Conservation (phyloP, 2,113 vertebrate species). For the Indicator maculatus region DNA sequence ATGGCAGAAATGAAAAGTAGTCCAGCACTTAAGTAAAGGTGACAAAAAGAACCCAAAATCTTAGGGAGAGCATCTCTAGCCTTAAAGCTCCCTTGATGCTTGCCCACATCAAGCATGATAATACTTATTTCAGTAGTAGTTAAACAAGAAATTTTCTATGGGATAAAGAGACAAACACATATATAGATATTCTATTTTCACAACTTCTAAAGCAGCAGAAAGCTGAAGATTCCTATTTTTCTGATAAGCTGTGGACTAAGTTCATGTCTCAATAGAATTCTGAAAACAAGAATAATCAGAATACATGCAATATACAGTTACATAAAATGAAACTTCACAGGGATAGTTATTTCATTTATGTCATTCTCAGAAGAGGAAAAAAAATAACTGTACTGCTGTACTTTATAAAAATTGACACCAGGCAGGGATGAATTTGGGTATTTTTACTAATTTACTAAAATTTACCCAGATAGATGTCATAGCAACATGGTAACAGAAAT, state of each 20-base stretch:
- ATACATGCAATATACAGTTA: background rate
- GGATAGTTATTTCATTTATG: background rate
- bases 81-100: background rate
- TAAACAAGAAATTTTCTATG: slow-evolving; percentile 61
- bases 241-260: slow-evolving; percentile 43
- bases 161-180: slow-evolving; percentile 39
- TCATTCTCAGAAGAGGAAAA: background rate
- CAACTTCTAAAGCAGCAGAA: slow-evolving; percentile 55
- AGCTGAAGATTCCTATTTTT: slow-evolving; percentile 49
- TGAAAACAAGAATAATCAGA: background rate
- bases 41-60: slow-evolving; percentile 28
- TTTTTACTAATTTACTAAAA: background rate
- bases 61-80: background rate
- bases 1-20: slow-evolving; percentile 18
- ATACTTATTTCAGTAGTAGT: slow-evolving; percentile 61
- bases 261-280: slow-evolving; percentile 24
- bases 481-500: background rate
- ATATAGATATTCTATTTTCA: slow-evolving; percentile 47
- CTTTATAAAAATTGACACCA: background rate
- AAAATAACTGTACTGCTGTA: background rate
- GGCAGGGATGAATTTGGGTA: background rate
- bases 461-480: background rate
- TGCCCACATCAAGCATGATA: slow-evolving; percentile 5
- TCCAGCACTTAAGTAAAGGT: slow-evolving; percentile 37
- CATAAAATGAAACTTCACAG: background rate